phyloP scores from a whole-genome alignment of 2,888 invertebrate genomes.

The Auanema sp. region DNA sequence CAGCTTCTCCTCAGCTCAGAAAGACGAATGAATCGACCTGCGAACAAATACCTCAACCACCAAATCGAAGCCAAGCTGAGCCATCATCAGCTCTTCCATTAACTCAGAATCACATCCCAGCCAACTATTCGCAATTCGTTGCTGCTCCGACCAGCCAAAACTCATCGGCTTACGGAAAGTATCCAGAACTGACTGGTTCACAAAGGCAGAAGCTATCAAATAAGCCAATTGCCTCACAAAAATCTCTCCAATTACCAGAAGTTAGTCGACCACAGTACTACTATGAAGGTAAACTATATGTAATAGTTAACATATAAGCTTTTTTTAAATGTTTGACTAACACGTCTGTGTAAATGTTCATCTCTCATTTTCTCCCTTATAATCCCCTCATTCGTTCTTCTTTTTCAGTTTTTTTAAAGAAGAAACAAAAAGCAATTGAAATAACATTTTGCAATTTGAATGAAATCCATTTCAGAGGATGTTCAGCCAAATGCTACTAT shows the following conservation, averaged over 20 bases:
- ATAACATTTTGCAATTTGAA: neutral
- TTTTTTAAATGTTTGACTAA: conserved; percentile 1
- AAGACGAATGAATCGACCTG: neutral
- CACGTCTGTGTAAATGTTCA: conserved; percentile 4
- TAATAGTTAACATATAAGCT: conserved; percentile 3
- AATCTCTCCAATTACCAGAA: conserved; percentile 7
- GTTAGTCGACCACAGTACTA: conserved; percentile 20
- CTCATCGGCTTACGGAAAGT: conserved; percentile 36
- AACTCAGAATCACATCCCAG: conserved; percentile 15
- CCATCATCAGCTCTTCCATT: neutral
- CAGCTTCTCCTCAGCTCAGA: too few relatives aligned
- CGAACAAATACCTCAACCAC: neutral
- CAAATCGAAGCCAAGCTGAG: neutral
- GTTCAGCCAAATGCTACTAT: conserved; percentile 63
- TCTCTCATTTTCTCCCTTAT: neutral
- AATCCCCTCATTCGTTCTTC: too few relatives aligned
- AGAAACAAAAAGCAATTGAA: too few relatives aligned
- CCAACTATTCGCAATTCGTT: conserved; percentile 34
- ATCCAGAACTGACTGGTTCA: conserved; percentile 36
- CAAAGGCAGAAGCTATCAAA: neutral
- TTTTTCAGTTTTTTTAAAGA: too few relatives aligned
- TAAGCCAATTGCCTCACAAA: conserved; percentile 17
- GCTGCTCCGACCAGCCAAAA: conserved; percentile 22
- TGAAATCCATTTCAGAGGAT: conserved; percentile 23
- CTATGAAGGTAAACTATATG: conserved; percentile 9